Conservation (phyloP, 1,140 invertebrate species). For the silkworm (Bombyx mori) region DNA sequence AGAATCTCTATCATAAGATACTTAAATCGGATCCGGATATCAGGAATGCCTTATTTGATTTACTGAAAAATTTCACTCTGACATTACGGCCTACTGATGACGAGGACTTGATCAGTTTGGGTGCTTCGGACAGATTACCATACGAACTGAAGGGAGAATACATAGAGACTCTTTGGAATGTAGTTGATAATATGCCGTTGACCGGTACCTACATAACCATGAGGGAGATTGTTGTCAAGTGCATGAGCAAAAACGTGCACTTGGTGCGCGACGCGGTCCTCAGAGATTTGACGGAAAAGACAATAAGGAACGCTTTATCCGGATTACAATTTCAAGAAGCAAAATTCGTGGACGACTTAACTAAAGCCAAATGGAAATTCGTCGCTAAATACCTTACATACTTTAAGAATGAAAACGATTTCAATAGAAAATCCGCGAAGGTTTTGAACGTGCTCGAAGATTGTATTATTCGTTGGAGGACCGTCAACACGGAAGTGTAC, state of each 20-base stretch:
- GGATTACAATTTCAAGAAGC: constrained; percentile 1
- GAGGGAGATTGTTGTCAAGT: constrained; percentile 13
- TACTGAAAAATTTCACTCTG: constrained; percentile 29
- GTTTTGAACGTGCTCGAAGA: constrained; percentile 19
- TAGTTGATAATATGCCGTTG: constrained; percentile 24
- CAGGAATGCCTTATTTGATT: constrained; percentile 24
- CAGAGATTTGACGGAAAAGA: too few species aligned
- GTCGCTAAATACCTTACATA: constrained; percentile 25
- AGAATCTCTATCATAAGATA: constrained; percentile 28
- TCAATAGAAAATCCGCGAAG: constrained; percentile 17
- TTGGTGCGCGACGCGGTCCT: constrained; percentile 4
- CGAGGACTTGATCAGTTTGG: constrained; percentile 26
- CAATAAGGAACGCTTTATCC: too few species aligned
- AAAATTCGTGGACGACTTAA: constrained; percentile 10
- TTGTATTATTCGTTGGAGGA: constrained; percentile 23
- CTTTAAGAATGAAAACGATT: constrained; percentile 18
- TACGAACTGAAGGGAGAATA: constrained; percentile 18
- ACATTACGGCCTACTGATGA: constrained; percentile 31
- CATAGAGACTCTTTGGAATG: constrained; percentile 25
- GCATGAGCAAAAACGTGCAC: constrained; percentile 15
- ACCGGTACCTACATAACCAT: constrained; percentile 21
- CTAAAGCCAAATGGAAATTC: constrained; percentile 30
- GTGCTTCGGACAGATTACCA: constrained; percentile 17
- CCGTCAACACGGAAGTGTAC: constrained; percentile 13
- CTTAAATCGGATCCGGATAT: constrained; percentile 7